Conservation (phyloP, 1,140 invertebrate genomes). For the Dendroctonus ponderosae region DNA sequence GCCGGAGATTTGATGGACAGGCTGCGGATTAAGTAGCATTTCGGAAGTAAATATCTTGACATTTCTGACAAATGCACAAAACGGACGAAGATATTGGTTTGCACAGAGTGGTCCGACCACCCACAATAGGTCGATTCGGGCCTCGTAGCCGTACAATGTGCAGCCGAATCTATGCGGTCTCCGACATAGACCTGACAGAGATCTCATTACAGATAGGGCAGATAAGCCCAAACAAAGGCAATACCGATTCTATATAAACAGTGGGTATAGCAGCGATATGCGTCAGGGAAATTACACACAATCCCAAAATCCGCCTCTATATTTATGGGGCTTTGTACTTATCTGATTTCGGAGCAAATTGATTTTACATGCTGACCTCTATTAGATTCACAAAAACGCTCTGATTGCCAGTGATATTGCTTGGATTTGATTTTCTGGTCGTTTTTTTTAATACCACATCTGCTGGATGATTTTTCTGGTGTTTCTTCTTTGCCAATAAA, state of each 20-base stretch:
- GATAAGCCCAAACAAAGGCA: constrained; percentile 49
- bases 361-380: constrained; percentile 47
- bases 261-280: constrained; percentile 44
- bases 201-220: constrained; percentile 50
- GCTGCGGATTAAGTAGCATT: constrained; percentile 21
- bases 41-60: constrained; percentile 35
- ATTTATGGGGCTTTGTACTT: constrained; percentile 44
- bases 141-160: constrained; percentile 16
- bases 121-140: constrained; percentile 34
- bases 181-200: constrained; percentile 44
- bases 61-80: constrained; percentile 33
- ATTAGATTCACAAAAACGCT: constrained; percentile 33
- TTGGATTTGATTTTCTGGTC: no score
- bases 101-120: constrained; percentile 33
- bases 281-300: constrained; percentile 48
- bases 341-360: constrained; percentile 44
- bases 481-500: no score
- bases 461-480: no score
- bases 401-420: no score
- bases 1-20: no score
- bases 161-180: constrained; percentile 36
- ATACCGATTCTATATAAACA: constrained; percentile 50
- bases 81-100: constrained; percentile 30
- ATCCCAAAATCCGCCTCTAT: constrained; percentile 49
- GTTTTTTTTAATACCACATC: no score